A percentile compares a stretch with the other conserved stretches of the same genome.
These are phyloP conservation scores for Excalfactoria chinensis DNA, from an alignment of 2,113 vertebrate genomes.

Conservation along the genomic window DNA sequence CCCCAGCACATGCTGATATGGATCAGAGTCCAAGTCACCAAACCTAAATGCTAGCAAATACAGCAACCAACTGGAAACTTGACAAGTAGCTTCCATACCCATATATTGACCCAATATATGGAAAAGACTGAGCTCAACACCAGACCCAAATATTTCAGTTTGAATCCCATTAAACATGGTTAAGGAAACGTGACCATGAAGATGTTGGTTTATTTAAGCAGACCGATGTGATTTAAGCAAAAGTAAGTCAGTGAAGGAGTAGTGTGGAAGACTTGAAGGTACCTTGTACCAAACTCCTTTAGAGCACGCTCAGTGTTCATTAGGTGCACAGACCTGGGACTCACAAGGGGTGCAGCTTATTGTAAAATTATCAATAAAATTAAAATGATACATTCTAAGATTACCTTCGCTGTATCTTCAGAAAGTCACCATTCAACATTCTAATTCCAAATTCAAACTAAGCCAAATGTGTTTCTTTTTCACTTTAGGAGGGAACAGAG, in stretches of 20 bases:
- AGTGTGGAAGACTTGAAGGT: background rate
- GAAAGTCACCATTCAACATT: conserved; percentile 31
- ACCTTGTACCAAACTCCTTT: background rate
- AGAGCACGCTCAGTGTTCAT: background rate
- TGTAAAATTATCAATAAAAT: background rate
- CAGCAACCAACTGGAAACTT: background rate
- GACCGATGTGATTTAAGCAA: background rate
- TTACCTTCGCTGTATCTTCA: background rate
- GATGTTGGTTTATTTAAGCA: background rate
- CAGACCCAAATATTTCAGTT: background rate
- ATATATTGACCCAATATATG: too few species aligned
- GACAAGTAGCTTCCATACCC: background rate
- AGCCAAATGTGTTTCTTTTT: conserved; percentile 38
- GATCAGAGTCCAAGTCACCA: background rate
- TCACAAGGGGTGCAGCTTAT: background rate
- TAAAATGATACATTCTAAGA: background rate
- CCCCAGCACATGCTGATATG: background rate
- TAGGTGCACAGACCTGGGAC: background rate
- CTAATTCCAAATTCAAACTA: conserved; percentile 40
- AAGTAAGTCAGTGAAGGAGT: background rate
- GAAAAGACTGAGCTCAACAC: background rate
- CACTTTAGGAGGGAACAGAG: background rate
- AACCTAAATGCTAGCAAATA: background rate
- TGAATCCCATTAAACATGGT: background rate
- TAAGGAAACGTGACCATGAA: background rate